Evolutionary conservation across 2,797 vertebrate species (phyloP).

Genomic region (Crocodylus rhombifer): DNA sequence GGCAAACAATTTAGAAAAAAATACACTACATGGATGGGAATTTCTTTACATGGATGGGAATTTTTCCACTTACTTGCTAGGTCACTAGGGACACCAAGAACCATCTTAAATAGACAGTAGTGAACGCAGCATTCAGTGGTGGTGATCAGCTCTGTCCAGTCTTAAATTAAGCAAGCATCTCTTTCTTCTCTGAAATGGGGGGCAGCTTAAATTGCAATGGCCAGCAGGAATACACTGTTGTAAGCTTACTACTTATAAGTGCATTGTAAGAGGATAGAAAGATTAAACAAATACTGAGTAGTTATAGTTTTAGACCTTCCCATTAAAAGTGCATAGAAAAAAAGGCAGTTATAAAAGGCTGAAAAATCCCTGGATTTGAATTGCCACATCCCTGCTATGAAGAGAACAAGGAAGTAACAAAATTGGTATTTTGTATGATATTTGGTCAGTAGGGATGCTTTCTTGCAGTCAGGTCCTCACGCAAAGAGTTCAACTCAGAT

Average conservation of each 20-base stretch:
- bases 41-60: not conserved
- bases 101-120: not conserved
- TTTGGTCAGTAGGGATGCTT: too few relatives aligned
- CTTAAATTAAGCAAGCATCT: not conserved
- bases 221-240: not conserved
- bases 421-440: too few relatives aligned
- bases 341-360: not conserved
- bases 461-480: not conserved
- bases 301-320: not conserved
- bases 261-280: not conserved
- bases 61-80: not conserved
- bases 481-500: not conserved
- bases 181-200: not conserved
- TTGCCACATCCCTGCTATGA: too few relatives aligned
- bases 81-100: not conserved
- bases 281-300: not conserved
- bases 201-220: not conserved
- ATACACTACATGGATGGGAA: accelerated
- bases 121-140: not conserved
- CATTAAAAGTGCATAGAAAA: not conserved
- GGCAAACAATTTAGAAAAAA: not conserved
- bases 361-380: not conserved
- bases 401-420: too few relatives aligned
- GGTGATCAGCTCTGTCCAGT: not conserved
- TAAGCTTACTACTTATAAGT: not conserved